A percentile compares a stretch with the other conserved stretches of the same genome.
Conservation (phyloP, 2,113 vertebrate species). For the Hippotragus niger region DNA sequence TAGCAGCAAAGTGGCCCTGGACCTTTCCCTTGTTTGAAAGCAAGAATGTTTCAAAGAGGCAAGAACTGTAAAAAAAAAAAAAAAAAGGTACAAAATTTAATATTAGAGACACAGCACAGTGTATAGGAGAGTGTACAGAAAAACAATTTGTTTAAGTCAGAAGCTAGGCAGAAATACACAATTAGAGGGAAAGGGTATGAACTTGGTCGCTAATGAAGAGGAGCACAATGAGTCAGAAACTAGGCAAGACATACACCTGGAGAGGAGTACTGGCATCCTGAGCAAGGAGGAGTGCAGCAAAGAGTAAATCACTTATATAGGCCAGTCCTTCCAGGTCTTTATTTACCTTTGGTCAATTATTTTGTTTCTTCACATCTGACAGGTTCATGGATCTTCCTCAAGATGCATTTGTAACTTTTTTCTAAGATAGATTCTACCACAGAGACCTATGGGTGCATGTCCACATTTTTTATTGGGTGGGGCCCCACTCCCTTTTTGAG, state of each 20-base stretch:
- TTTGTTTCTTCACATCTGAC: neutral
- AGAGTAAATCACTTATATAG: neutral
- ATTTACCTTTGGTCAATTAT: neutral
- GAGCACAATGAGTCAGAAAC: neutral
- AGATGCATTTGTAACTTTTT: neutral
- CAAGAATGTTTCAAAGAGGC: neutral
- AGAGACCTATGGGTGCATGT: neutral
- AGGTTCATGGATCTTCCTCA: neutral
- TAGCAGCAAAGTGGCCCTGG: neutral
- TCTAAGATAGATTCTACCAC: neutral
- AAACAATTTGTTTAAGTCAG: neutral
- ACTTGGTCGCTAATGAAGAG: neutral
- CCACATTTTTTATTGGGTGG: neutral
- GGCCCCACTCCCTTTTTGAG: neutral
- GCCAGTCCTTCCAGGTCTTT: neutral
- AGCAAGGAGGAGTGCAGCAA: neutral
- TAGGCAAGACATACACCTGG: neutral
- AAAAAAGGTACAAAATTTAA: neutral
- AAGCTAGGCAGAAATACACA: neutral
- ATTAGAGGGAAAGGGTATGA: neutral
- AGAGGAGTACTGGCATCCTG: neutral
- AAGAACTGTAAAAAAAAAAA: neutral
- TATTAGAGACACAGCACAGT: neutral
- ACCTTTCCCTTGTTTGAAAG: neutral
- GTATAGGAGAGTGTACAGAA: neutral